Evolutionary conservation across 1,140 invertebrate species (phyloP), one percentile per base, ranked within the genome.

Genomic region (Ericerus pela): DNA sequence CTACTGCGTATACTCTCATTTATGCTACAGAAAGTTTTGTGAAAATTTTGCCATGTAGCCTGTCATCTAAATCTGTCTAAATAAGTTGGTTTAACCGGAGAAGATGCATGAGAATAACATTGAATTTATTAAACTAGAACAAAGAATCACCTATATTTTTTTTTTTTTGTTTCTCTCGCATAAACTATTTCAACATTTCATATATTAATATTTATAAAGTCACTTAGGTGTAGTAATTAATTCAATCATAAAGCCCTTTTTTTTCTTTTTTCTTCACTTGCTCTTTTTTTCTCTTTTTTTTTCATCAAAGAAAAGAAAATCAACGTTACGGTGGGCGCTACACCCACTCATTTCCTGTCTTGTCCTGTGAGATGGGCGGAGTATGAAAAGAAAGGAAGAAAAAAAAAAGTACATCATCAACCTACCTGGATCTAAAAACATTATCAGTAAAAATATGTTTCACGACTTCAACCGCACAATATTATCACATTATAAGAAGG

Each of bases 401-500:
- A n/a, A 47, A 24, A 47, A 47, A 47, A 24, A 47, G 41, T 47
- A 47, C 41, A 47, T 47, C 41, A 47, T 47, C 41, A 47, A 47
- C 41, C 41, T 47, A 47, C 41, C 41, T 47, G 41, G 41, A 47
- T 24, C 41, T n/a, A n/a, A n/a, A n/a, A 47, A 47, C 41, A 47
- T 47, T 8, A 47, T 47, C 12, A 24, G 41, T 16, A 24, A 24
- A 47, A 47, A 47, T 47, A 47, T 24, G 26, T 47, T 47, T 47
- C 10, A 47, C 41, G 41, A 47, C 41, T 47, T 14, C 26, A 5
- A 38, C 36, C 4, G 4, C 20, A 47, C 20, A 47, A 24, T 47
- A 47, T 47, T 47, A 47, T 47, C 41, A 24, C 41, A 24, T 24
- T 47, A 47, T 22, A 24, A 41, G 20, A 41, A 5, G 41, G 20